These are phyloP conservation scores for Microctonus aethiopoides DNA, from an alignment of 2,888 invertebrate species.

Conservation along the genomic window DNA sequence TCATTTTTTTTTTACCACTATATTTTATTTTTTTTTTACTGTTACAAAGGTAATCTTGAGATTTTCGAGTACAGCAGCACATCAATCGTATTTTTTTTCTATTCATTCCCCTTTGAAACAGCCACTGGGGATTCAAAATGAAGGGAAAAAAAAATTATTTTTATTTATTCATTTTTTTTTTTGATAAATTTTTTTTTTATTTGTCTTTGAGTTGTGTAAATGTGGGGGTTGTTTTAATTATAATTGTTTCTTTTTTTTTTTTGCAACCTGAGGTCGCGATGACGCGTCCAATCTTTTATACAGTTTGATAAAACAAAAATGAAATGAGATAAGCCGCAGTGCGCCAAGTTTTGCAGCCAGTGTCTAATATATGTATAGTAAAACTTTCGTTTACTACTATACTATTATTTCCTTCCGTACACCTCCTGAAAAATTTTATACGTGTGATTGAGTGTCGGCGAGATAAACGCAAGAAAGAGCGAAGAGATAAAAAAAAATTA, in stretches of 20 bases:
- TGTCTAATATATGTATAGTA: background rate
- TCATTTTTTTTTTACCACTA: no score
- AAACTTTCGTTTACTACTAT: background rate
- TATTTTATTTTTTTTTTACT: background rate
- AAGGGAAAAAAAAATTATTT: background rate
- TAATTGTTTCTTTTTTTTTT: background rate
- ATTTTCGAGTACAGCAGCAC: background rate
- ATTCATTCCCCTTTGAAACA: background rate
- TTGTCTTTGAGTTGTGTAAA: background rate
- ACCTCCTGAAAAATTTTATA: no score
- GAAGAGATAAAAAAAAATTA: background rate
- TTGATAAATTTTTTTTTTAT: background rate
- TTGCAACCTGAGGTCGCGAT: background rate
- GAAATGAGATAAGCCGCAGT: conserved; percentile 38
- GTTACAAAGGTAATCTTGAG: background rate
- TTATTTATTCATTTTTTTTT: background rate
- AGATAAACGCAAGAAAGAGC: no score
- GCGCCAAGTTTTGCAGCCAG: conserved; percentile 29
- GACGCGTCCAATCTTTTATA: background rate
- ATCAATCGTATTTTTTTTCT: background rate
- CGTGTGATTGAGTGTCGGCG: background rate
- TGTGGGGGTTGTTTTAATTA: background rate
- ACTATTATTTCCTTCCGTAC: background rate
- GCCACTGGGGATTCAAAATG: background rate
- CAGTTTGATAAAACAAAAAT: conserved; percentile 18